phyloP scores from a whole-genome alignment of 2,888 invertebrate species.

The Nineta flava region DNA sequence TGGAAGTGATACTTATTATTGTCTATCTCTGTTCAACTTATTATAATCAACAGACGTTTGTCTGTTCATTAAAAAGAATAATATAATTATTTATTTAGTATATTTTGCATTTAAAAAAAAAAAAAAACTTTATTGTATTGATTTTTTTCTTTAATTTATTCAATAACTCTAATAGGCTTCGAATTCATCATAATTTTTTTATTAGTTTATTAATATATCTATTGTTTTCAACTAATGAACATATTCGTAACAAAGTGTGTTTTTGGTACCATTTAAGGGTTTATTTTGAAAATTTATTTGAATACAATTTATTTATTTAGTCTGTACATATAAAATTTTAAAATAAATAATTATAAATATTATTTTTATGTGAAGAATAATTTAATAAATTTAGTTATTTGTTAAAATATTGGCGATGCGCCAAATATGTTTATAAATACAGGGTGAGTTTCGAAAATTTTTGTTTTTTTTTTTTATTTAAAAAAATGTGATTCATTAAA shows the following conservation, averaged over 20 bases:
- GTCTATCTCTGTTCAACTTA: slow-evolving; percentile 14
- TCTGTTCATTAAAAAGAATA: slow-evolving; percentile 8
- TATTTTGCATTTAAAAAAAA: slow-evolving; percentile 27
- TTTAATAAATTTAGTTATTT: not conserved
- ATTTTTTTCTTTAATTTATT: slow-evolving; percentile 26
- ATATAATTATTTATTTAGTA: slow-evolving; percentile 30
- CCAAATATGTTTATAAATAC: not conserved
- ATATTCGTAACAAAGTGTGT: not conserved
- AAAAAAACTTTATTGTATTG: slow-evolving; percentile 27
- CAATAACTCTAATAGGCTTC: slow-evolving; percentile 2
- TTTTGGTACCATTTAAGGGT: not conserved
- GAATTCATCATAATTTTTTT: not conserved
- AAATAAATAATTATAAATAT: not conserved
- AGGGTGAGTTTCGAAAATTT: no score
- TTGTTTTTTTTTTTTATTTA: no score
- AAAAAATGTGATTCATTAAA: no score
- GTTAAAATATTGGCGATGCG: not conserved
- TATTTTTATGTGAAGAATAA: not conserved
- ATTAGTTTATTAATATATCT: no score
- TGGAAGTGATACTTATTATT: slow-evolving; percentile 23
- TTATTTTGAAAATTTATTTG: not conserved
- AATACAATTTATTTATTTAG: not conserved
- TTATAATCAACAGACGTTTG: slow-evolving; percentile 11
- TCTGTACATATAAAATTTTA: not conserved
- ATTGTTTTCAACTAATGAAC: no score